Evolutionary conservation across 2,797 vertebrate genomes (phyloP).

Genomic region (Simalia tracyae): DNA sequence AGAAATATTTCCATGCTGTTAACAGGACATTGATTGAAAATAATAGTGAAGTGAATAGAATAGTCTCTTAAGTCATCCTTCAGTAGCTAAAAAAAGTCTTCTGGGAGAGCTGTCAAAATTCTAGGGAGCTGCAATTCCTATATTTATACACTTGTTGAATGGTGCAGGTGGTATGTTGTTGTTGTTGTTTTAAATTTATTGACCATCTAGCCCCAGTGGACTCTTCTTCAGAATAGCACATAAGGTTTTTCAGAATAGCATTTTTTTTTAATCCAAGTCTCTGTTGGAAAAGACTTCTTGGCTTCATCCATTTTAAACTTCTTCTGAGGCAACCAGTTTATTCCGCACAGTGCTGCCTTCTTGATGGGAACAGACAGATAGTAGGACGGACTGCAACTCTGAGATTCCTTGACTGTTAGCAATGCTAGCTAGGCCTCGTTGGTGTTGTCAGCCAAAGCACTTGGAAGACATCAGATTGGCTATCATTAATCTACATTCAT

Average conservation of each 20-base stretch:
- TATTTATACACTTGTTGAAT: background rate
- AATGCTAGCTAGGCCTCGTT: background rate
- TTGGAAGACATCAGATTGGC: background rate
- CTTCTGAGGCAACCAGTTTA: background rate
- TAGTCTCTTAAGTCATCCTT: background rate
- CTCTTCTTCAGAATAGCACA: background rate
- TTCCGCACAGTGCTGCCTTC: background rate
- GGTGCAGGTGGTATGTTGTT: background rate
- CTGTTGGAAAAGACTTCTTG: background rate
- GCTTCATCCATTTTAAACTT: background rate
- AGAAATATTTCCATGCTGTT: background rate
- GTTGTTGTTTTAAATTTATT: background rate
- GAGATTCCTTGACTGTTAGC: background rate
- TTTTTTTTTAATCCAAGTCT: background rate
- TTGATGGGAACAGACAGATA: background rate
- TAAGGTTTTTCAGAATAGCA: background rate
- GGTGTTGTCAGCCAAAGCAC: background rate
- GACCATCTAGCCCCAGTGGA: background rate
- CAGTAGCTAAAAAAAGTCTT: background rate
- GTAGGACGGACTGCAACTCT: background rate
- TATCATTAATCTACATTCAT: too few species aligned
- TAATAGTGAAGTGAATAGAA: conserved; percentile 11
- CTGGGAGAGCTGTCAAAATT: background rate
- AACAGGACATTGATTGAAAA: background rate
- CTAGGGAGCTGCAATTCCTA: background rate